These are phyloP conservation scores for Anguilla pacifica DNA, from an alignment of 2,797 vertebrate species.

Conservation along the genomic window DNA sequence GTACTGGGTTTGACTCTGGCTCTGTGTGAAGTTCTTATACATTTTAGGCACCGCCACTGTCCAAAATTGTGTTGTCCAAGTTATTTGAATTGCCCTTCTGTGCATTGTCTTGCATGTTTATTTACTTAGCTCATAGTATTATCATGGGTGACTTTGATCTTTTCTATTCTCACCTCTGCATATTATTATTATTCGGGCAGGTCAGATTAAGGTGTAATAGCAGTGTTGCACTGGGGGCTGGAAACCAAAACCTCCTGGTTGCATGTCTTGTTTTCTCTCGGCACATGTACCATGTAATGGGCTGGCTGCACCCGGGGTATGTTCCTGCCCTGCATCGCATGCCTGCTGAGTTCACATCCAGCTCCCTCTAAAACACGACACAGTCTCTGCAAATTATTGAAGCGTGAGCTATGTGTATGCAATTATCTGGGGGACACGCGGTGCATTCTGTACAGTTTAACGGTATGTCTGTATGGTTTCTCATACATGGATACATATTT, in stretches of 20 bases:
- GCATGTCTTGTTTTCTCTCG: not conserved
- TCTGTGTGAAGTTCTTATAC: not conserved
- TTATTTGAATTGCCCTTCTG: not conserved
- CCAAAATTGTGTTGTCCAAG: not conserved
- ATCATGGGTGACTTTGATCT: not conserved
- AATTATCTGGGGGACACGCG: not conserved
- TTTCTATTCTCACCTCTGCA: not conserved
- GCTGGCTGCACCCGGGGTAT: not conserved
- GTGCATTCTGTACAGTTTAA: not conserved
- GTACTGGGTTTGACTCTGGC: not conserved
- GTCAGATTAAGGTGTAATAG: not conserved
- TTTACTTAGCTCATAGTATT: not conserved
- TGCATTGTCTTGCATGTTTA: not conserved
- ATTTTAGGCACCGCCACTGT: not conserved
- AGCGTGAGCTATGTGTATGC: not conserved
- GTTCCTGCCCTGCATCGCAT: not conserved
- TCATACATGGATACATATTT: not conserved
- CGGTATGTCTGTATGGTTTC: not conserved
- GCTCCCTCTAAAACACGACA: not conserved
- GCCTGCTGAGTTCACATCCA: not conserved
- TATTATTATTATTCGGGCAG: not conserved
- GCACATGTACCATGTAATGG: not conserved
- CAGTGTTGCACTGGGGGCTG: not conserved
- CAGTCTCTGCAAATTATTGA: not conserved
- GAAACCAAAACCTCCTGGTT: not conserved